Base-by-base conservation (phyloP, 2,797 vertebrate genomes). In the Australoheros facetus region DNA sequence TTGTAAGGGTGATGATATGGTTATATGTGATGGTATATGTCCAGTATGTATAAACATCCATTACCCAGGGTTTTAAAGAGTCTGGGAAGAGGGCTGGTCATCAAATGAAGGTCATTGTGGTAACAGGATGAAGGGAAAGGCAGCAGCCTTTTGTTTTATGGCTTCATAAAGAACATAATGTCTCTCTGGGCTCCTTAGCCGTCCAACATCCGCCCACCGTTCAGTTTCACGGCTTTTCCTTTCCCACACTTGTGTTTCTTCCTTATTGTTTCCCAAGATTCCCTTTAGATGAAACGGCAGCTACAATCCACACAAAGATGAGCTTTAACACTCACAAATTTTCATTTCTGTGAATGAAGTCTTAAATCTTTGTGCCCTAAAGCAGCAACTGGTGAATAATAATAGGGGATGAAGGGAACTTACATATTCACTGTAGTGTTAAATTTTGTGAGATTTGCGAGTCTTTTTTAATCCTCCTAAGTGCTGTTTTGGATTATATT, bases 61-160 rank as follows among this genome's bases (percentile, higher is more conserved):
- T 95, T 95, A 94, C 90, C 70, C 37, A 32, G 82, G 86, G 82
- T 82, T 89, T 93, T 93, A 93, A 93, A 88, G 73, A 77, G 73
- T 83, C 51, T 32, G 64, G 82, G 90, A 93, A 80, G 89, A 89
- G 88, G 69, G 83, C 88, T 39, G 85, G 89, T 90, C 92, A 92
- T 94, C 89, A 93, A 93, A 93, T 75, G 82, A 95, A 95, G 94
- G 94, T 95, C 94, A 93, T 87, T 83, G 88, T 79, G 84, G 85
- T 81, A 85, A 90, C 53, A 9, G 75, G 88, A 92, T 84, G 86
- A 90, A 84, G 88, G 91, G 90, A 91, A 88, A 91, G 84, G 91
- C 89, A 81, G 88, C 81, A 81, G 87, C 87, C 84, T 93, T 91
- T 86, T 78, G 82, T 91, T 95, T 95, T 94, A 95, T 87, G 86